Base-by-base conservation (phyloP, 2,113 vertebrate species). In the Corythornis cristatus region DNA sequence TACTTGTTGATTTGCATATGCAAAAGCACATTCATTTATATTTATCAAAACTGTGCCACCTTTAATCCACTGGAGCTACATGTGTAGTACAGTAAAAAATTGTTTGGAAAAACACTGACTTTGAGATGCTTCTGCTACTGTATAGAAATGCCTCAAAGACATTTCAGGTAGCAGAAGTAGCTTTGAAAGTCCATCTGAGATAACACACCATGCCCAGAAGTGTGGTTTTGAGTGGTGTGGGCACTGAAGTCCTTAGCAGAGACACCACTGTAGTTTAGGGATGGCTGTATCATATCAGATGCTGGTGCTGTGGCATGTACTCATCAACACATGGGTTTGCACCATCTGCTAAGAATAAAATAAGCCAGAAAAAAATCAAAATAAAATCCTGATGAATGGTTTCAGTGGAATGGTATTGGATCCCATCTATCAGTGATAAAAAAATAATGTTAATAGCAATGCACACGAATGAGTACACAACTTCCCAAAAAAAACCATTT, bases 281-380 rank as follows among this genome's bases (percentile, higher is more conserved):
- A 50, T 5, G 29, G 67, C 81, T 91, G 22, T 40, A 65, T 50
- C 1, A 0, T 71, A 83, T 89, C 81, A 72, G 31, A 89, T 89
- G 75, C 64, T 79, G 67, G 64, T 95, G 75, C 71, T 51, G 78
- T 89, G 89, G 72, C 75, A 85, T 65, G 62, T 92, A 89, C 64
- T 93, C 37, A 54, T 62, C 86, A 93, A 85, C 75, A 70, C 86
- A 85, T 79, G 74, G 81, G 70, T 82, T 93, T 89, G 81, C 12
- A 80, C 89, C 93, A 91, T 94, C 93, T 96, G 95, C 83, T 83
- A 80, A 92, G 84, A 93, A 77, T 80, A 91, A 94, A 94, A 96
- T 78, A 93, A 96, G 89, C 91, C 94, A 95, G 89, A 83, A 60
- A 94, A 54, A 90, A 89, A 87, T 95, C 91, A 90, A 92, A 94